Conservation (phyloP, 1,140 invertebrate genomes). For the Eulimnadia texana region DNA sequence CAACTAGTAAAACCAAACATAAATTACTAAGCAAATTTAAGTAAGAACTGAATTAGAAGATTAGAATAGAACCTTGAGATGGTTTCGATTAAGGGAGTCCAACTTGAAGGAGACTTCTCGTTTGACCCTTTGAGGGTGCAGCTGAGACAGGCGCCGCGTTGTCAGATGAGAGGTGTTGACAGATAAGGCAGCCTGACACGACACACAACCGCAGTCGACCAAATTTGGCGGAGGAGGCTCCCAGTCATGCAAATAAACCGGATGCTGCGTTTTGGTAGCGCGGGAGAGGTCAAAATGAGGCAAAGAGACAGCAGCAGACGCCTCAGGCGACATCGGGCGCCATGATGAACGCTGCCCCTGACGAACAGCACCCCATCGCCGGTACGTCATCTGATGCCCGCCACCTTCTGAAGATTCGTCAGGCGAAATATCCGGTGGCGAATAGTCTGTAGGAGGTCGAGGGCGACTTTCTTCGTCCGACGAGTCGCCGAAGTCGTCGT, state of each 20-base stretch:
- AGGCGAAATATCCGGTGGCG: conserved; percentile 4
- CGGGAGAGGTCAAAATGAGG: not conserved
- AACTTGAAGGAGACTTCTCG: not conserved
- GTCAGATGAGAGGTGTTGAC: not conserved
- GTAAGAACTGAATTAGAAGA: no score
- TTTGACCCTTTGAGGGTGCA: not conserved
- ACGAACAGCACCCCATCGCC: not conserved
- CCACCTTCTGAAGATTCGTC: conserved; percentile 6
- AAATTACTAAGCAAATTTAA: no score
- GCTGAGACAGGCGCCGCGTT: not conserved
- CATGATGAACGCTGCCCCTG: not conserved
- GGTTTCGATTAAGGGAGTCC: not conserved
- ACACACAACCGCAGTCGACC: not conserved
- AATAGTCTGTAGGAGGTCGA: conserved; percentile 1
- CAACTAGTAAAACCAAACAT: no score
- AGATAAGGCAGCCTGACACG: not conserved
- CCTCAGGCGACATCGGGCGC: not conserved
- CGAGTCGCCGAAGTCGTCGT: conserved; percentile 1
- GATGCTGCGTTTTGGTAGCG: not conserved
- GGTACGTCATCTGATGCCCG: not conserved
- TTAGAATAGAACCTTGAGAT: not conserved
- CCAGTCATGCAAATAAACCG: conserved; percentile 11
- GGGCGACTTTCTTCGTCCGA: conserved; percentile 1
- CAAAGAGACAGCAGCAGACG: not conserved
- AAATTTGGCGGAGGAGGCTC: not conserved